Percentiles rank a stretch among this genome's conserved stretches.
These are phyloP conservation scores for Meloe dianella DNA, from an alignment of 2,888 invertebrate species.

Conservation along the genomic window DNA sequence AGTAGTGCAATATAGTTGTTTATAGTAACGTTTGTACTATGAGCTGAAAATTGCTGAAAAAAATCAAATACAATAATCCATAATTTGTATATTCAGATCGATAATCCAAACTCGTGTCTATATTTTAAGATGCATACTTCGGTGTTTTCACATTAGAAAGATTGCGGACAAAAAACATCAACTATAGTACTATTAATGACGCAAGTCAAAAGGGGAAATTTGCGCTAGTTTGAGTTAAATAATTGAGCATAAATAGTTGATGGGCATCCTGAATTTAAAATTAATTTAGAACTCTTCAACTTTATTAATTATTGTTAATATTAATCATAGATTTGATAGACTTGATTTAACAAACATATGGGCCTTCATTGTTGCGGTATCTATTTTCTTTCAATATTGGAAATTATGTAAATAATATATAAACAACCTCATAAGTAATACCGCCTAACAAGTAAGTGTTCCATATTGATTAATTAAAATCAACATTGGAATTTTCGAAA, in stretches of 20 bases:
- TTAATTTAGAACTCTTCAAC: background rate
- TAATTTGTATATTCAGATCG: too few relatives aligned
- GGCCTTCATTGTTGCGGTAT: background rate
- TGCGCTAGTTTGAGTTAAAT: background rate
- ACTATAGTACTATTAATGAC: too few relatives aligned
- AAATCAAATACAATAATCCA: too few relatives aligned
- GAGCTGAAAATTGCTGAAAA: too few relatives aligned
- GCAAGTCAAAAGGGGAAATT: too few relatives aligned
- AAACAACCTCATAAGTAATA: background rate
- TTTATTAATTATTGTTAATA: background rate
- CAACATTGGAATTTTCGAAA: too few relatives aligned
- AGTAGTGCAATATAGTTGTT: too few relatives aligned
- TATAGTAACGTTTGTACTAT: too few relatives aligned
- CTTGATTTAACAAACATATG: background rate
- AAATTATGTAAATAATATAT: background rate
- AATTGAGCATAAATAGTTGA: background rate
- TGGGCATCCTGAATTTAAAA: background rate
- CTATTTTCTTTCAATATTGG: background rate
- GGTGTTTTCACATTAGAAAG: too few relatives aligned
- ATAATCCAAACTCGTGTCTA: too few relatives aligned
- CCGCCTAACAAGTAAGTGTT: background rate
- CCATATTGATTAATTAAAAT: background rate
- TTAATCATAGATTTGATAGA: conserved; percentile 1
- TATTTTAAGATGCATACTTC: too few relatives aligned
- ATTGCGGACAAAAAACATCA: too few relatives aligned